Evolutionary conservation across 2,113 vertebrate genomes (phyloP).

Genomic region (Nipponia nippon): DNA sequence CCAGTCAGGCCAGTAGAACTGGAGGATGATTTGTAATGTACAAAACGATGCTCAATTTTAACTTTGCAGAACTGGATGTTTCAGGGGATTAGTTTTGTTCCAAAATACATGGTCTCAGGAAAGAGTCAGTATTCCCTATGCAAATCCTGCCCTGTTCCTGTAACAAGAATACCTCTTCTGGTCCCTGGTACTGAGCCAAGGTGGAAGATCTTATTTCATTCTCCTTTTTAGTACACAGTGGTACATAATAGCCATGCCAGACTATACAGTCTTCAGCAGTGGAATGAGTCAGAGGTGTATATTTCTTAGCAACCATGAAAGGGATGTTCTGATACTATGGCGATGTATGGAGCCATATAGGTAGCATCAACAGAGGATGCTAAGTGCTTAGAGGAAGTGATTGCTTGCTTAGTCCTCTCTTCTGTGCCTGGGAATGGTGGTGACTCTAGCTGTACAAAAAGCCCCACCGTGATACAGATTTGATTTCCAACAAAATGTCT

Average conservation of each 20-base stretch:
- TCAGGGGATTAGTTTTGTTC: background rate
- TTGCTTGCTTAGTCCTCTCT: background rate
- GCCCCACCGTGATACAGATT: background rate
- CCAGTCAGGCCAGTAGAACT: background rate
- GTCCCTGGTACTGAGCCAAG: background rate
- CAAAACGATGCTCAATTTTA: background rate
- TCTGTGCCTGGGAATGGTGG: background rate
- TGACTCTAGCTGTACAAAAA: background rate
- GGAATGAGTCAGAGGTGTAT: background rate
- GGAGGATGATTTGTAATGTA: background rate
- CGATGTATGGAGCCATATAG: background rate
- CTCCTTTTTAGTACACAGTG: background rate
- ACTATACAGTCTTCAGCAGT: background rate
- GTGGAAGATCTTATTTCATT: background rate
- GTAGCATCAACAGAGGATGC: background rate
- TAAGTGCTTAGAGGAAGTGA: background rate
- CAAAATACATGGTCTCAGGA: background rate
- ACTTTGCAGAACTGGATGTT: background rate
- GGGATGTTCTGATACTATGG: background rate
- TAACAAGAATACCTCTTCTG: background rate
- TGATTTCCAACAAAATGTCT: background rate
- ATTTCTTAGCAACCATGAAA: background rate
- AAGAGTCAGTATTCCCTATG: background rate
- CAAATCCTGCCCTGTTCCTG: background rate
- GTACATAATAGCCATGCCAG: background rate